Evolutionary conservation across 2,113 vertebrate genomes (phyloP), one percentile per base, ranked within the genome.

Genomic region (Lamprologus speciosus): DNA sequence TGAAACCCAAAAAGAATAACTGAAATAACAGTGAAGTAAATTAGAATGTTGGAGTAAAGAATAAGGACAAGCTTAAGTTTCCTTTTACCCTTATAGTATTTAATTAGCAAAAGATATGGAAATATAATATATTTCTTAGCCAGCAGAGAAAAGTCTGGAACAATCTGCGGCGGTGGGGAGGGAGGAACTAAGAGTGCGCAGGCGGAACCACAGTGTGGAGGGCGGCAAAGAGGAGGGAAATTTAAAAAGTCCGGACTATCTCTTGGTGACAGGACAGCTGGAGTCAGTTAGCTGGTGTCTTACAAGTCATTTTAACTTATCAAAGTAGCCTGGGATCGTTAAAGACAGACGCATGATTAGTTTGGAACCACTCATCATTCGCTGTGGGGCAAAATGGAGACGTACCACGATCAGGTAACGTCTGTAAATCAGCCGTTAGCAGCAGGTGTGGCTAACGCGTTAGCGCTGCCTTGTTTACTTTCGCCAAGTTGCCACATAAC

Each of bases 221-320:
- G 81, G 90, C 90, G 80, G 65, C 42, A 65, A 91, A 88, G 81
- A 81, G 91, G 96, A 96, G 96, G 96, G 96, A 96, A 95, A 94
- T 96, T 96, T 95, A 91, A 97, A 96, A 88, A 17, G 87, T 16
- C 6, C 82, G 90, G 86, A 94, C 90, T 14, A 21, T 37, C 40
- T 7, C 21, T 4, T 16, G 21, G 47, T 53, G 81, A 53, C 81
- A 78, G 8, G 2, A 16, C 16, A 80, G 9, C 19, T 51, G 1
- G 31, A 54, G n/a, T 45, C 50, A 26, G 28, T 19, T 11, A 11
- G n/a, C 7, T 28, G 16, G 58, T 54, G 1, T 14, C 8, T 12
- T 8, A 35, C 31, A 31, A 10, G 8, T 7, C 1, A 3, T 53
- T 31, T 23, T 2, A 45, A 2, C 8, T 60, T 8, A 12, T 7